Conservation (phyloP, 2,888 invertebrate genomes). For the Pristionchus fissidentatus region DNA sequence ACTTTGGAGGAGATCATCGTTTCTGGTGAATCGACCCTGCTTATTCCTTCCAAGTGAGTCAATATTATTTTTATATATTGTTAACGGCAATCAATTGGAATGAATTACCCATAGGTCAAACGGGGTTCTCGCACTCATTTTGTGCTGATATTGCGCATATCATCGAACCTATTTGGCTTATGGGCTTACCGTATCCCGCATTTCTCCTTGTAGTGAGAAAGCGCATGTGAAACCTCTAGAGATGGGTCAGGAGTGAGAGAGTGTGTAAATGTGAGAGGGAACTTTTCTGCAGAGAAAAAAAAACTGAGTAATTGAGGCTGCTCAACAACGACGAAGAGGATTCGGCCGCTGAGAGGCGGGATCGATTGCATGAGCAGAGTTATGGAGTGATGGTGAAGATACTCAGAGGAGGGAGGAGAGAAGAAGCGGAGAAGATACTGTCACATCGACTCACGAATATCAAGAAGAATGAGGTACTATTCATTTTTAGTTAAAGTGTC, state of each 20-base stretch:
- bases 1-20: not conserved
- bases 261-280: no score
- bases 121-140: no score
- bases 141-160: no score
- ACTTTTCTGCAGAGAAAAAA: not conserved
- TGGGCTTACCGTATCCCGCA: no score
- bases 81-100: no score
- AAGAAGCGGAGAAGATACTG: constrained; percentile 19
- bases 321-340: constrained; percentile 19
- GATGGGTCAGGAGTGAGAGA: no score
- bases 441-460: not conserved
- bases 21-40: not conserved
- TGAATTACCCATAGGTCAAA: no score
- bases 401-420: not conserved
- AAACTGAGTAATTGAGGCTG: not conserved
- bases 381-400: not conserved
- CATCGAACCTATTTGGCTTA: no score
- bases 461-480: not conserved
- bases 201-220: no score
- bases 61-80: no score
- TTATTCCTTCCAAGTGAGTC: not conserved
- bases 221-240: no score
- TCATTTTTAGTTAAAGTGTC: not conserved
- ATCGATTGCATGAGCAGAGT: constrained; percentile 4
- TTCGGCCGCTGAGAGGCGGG: not conserved